A percentile compares a stretch with the other conserved stretches of the same genome.
Evolutionary conservation across 2,888 invertebrate genomes (phyloP).

Genomic region (Thysanoteuthis rhombus): DNA sequence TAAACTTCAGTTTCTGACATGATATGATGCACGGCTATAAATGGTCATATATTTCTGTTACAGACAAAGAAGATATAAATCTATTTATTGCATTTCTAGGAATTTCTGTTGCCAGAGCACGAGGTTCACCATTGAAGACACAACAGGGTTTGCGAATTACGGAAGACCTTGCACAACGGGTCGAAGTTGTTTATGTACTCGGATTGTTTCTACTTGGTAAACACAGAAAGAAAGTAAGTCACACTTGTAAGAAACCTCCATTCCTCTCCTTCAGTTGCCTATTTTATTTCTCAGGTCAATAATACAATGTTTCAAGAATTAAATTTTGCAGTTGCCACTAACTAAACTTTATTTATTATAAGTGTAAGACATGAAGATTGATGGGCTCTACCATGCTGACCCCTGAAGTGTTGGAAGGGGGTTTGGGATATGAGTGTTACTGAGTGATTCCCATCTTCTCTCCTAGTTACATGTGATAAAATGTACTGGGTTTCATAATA

Average conservation of each 20-base stretch:
- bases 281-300: not conserved
- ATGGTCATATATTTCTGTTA: not conserved
- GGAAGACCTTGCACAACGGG: conserved; percentile 64
- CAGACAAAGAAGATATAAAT: too few relatives aligned
- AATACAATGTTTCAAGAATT: too few relatives aligned
- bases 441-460: too few relatives aligned
- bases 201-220: conserved; percentile 68
- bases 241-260: not conserved
- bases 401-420: too few relatives aligned
- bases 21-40: not conserved
- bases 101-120: conserved; percentile 59
- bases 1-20: not conserved
- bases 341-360: not conserved
- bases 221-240: conserved; percentile 66
- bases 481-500: too few relatives aligned
- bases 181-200: conserved; percentile 67
- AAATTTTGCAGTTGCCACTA: not conserved
- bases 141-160: conserved; percentile 64
- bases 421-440: too few relatives aligned
- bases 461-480: too few relatives aligned
- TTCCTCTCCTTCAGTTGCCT: conserved; percentile 43
- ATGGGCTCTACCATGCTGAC: too few relatives aligned
- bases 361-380: too few relatives aligned
- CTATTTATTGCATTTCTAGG: conserved; percentile 45
- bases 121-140: conserved; percentile 58